phyloP scores from a whole-genome alignment of 1,140 invertebrate genomes.

The Copidosoma floridanum region DNA sequence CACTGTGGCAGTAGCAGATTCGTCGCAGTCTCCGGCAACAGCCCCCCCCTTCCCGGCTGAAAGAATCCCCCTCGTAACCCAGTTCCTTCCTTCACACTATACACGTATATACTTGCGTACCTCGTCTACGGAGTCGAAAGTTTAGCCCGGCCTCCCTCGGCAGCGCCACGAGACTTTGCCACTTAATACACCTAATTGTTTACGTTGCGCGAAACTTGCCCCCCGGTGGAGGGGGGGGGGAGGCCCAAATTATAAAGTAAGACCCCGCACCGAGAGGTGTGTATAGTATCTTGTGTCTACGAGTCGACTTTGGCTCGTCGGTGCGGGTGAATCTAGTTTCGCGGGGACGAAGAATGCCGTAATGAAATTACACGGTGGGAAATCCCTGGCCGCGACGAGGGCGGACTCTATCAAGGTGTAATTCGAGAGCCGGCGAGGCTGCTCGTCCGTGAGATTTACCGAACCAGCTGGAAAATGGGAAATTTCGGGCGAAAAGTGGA shows the following conservation, averaged over 20 bases:
- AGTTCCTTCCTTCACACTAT: too few relatives aligned
- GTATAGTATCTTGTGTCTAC: constrained; percentile 38
- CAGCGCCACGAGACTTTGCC: too few relatives aligned
- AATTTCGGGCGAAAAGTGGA: too few relatives aligned
- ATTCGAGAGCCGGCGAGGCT: not conserved
- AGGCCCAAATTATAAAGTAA: constrained; percentile 45
- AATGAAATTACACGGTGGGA: constrained; percentile 36
- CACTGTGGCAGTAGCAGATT: too few relatives aligned
- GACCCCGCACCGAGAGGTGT: not conserved
- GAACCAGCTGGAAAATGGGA: not conserved
- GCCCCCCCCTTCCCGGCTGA: not conserved
- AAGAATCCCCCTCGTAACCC: constrained; percentile 23
- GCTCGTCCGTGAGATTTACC: not conserved
- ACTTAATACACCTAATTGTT: constrained; percentile 52
- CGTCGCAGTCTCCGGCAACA: too few relatives aligned
- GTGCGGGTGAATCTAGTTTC: constrained; percentile 2
- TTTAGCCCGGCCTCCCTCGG: too few relatives aligned
- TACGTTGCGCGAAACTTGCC: constrained; percentile 46
- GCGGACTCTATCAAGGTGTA: constrained; percentile 16
- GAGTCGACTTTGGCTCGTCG: too few relatives aligned
- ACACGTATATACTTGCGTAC: too few relatives aligned
- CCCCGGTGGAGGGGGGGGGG: too few relatives aligned
- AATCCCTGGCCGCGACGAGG: not conserved
- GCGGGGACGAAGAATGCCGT: constrained; percentile 40
- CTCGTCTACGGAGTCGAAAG: too few relatives aligned